These are phyloP conservation scores for Cheilosia vernalis DNA, from an alignment of 2,888 invertebrate genomes.

Conservation along the genomic window DNA sequence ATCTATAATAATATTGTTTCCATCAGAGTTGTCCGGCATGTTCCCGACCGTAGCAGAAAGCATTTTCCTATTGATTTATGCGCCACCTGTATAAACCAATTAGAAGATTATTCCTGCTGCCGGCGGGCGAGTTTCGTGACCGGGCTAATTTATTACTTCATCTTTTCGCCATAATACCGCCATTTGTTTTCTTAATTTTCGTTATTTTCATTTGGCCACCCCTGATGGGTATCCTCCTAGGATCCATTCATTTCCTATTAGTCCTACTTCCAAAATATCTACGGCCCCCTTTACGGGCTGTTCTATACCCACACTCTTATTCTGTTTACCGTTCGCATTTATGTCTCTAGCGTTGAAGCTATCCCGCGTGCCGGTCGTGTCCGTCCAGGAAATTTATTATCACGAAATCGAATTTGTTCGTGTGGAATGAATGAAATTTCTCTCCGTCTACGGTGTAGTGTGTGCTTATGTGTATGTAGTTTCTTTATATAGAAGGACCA, in stretches of 20 bases:
- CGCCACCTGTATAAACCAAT: constrained; percentile 71
- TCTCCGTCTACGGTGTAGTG: constrained; percentile 25
- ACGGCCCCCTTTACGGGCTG: not conserved
- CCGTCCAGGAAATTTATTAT: constrained; percentile 62
- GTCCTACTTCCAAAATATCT: constrained; percentile 7
- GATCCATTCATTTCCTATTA: constrained; percentile 43
- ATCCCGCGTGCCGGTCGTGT: constrained; percentile 6
- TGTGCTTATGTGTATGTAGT: constrained; percentile 3
- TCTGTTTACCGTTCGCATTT: not conserved
- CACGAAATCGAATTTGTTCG: constrained; percentile 74
- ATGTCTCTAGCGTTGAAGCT: constrained; percentile 13
- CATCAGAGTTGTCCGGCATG: constrained; percentile 10
- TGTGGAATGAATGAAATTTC: constrained; percentile 63
- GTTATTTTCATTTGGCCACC: not conserved
- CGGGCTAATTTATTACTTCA: constrained; percentile 74
- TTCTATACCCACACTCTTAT: not conserved
- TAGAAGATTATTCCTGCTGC: constrained; percentile 60
- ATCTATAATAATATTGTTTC: constrained; percentile 22
- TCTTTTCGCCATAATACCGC: constrained; percentile 62
- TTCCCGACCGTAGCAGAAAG: not conserved
- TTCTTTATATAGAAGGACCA: constrained; percentile 31
- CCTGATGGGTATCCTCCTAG: constrained; percentile 21
- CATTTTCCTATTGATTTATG: constrained; percentile 64
- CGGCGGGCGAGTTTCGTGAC: constrained; percentile 57
- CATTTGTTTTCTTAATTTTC: constrained; percentile 54